A percentile compares a stretch with the other conserved stretches of the same genome.
Conservation (phyloP, 2,888 invertebrate genomes). For the Herminia tarsipennalis region DNA sequence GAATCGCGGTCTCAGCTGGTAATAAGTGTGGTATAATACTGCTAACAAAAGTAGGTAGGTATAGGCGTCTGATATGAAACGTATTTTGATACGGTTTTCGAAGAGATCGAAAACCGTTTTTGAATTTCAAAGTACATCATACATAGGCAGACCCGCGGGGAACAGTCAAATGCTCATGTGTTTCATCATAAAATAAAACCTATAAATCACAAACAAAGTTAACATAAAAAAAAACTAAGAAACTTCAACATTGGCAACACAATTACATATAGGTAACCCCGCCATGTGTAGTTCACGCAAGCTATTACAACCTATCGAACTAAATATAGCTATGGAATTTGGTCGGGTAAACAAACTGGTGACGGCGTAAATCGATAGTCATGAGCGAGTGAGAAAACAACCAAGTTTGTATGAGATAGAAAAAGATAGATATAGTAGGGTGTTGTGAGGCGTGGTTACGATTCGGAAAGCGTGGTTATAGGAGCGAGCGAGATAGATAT, state of each 20-base stretch:
- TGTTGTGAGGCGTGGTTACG: conserved; percentile 72
- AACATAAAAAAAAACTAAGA: conserved; percentile 17
- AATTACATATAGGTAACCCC: conserved; percentile 57
- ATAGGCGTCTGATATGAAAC: too few species aligned
- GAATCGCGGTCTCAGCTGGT: too few species aligned
- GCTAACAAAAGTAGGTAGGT: too few species aligned
- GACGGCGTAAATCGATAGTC: conserved; percentile 68
- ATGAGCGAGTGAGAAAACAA: conserved; percentile 53
- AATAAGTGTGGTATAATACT: too few species aligned
- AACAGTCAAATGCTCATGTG: too few species aligned
- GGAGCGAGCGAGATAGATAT: conserved; percentile 53
- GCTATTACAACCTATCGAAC: conserved; percentile 58
- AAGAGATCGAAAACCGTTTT: too few species aligned
- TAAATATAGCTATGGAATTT: conserved; percentile 67
- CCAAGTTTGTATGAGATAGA: conserved; percentile 50
- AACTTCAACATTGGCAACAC: conserved; percentile 22
- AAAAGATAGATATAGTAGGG: conserved; percentile 58
- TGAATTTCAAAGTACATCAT: too few species aligned
- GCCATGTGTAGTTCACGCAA: conserved; percentile 61
- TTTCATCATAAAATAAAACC: too few species aligned
- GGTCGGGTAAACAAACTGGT: conserved; percentile 72
- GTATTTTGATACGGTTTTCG: too few species aligned
- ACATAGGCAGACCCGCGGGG: too few species aligned
- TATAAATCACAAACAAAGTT: conserved; percentile 22
- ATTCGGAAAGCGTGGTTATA: conserved; percentile 40